Conservation (phyloP, 2,113 vertebrate genomes). For the Mola mola region DNA sequence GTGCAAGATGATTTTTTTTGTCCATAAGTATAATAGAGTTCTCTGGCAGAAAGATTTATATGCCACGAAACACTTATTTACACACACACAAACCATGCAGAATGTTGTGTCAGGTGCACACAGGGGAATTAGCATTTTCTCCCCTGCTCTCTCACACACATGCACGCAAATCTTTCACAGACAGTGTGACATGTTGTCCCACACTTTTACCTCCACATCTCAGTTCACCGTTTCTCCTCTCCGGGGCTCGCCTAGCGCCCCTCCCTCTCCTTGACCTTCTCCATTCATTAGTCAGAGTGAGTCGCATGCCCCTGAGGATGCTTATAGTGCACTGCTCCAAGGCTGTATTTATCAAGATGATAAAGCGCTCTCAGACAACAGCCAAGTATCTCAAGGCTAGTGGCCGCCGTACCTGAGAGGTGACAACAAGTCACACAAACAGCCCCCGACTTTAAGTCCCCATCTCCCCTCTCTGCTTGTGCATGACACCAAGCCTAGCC, state of each 20-base stretch:
- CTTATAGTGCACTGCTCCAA: slow-evolving; percentile 78
- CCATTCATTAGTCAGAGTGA: slow-evolving; percentile 82
- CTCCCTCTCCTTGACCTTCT: slow-evolving; percentile 78
- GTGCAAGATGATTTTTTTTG: slow-evolving; percentile 27
- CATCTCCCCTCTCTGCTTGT: slow-evolving; percentile 1
- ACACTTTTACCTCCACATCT: slow-evolving; percentile 64
- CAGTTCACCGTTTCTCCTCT: slow-evolving; percentile 47
- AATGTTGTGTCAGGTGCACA: slow-evolving; percentile 4
- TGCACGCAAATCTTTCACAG: slow-evolving; percentile 29
- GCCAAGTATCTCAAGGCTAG: slow-evolving; percentile 79
- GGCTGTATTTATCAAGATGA: slow-evolving; percentile 80
- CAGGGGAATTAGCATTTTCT: slow-evolving; percentile 20
- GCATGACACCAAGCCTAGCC: slow-evolving; percentile 10
- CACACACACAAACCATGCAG: neutral
- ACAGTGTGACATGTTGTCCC: slow-evolving; percentile 59
- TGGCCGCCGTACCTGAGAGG: slow-evolving; percentile 73
- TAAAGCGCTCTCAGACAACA: slow-evolving; percentile 78
- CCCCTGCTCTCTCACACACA: neutral
- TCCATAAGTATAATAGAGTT: slow-evolving; percentile 11
- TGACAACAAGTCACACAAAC: slow-evolving; percentile 75
- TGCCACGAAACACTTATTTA: neutral
- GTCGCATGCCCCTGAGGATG: slow-evolving; percentile 76
- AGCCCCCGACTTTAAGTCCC: slow-evolving; percentile 47
- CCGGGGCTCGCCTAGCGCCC: slow-evolving; percentile 28
- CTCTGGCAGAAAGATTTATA: neutral